Percentiles rank a stretch among this genome's conserved stretches.
Conservation (phyloP, 2,113 vertebrate species). For the Corythaeola cristata region DNA sequence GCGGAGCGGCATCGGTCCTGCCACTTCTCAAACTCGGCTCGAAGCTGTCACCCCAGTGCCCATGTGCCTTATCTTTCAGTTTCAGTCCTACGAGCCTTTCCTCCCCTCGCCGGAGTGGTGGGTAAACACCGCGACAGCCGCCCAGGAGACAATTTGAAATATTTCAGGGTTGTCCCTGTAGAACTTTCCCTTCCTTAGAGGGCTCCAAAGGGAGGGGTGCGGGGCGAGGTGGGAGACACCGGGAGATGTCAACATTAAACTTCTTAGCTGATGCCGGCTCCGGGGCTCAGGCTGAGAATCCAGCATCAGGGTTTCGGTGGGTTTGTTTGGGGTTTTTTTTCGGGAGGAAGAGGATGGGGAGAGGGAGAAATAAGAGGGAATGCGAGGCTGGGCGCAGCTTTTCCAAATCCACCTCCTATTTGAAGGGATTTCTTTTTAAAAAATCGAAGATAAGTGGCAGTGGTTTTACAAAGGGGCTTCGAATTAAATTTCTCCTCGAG, state of each 20-base stretch:
- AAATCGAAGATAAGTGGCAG: not conserved
- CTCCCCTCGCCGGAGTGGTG: not conserved
- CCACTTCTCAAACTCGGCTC: conserved; percentile 4
- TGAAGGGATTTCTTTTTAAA: not conserved
- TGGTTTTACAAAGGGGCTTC: not conserved
- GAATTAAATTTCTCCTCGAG: not conserved
- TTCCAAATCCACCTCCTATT: not conserved
- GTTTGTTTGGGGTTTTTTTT: not conserved
- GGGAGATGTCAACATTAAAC: conserved; percentile 64
- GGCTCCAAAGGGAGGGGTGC: conserved; percentile 20
- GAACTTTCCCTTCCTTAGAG: conserved; percentile 63
- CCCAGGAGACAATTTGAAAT: conserved; percentile 42
- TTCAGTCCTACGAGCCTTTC: not conserved
- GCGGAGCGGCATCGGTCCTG: not conserved
- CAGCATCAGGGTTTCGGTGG: not conserved
- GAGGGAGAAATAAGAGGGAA: not conserved
- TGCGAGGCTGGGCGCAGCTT: not conserved
- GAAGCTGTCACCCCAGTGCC: conserved; percentile 58
- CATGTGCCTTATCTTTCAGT: conserved; percentile 52
- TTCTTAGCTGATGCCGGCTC: conserved; percentile 15
- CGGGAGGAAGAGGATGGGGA: not conserved
- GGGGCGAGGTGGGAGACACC: conserved; percentile 11
- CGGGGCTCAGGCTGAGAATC: not conserved
- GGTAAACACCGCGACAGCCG: not conserved
- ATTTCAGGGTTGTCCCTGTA: conserved; percentile 53